These are phyloP conservation scores for Deilephila elpenor DNA, from an alignment of 2,888 invertebrate genomes.

Conservation along the genomic window DNA sequence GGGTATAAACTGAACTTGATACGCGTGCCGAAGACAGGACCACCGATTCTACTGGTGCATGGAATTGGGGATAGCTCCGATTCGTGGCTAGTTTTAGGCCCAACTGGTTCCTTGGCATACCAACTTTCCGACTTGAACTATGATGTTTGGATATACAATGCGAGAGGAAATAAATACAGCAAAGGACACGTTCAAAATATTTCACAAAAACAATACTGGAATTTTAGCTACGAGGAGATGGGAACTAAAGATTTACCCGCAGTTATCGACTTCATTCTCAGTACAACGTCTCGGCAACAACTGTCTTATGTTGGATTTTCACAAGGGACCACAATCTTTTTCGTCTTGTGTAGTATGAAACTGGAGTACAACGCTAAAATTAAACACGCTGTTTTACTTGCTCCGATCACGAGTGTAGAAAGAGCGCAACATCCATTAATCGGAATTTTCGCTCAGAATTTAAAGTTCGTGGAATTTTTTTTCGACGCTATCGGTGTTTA, in stretches of 20 bases:
- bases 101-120: conserved; percentile 64
- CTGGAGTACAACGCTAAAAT: conserved; percentile 73
- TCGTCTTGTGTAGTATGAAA: conserved; percentile 67
- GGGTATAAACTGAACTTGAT: conserved; percentile 66
- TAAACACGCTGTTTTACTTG: conserved; percentile 67
- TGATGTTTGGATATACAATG: conserved; percentile 74
- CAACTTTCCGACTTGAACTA: conserved; percentile 65
- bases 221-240: conserved; percentile 76
- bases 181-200: conserved; percentile 59
- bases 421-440: conserved; percentile 62
- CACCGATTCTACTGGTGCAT: conserved; percentile 69
- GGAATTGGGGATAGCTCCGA: conserved; percentile 76
- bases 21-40: conserved; percentile 66
- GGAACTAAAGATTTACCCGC: conserved; percentile 71
- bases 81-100: conserved; percentile 72
- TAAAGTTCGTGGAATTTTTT: conserved; percentile 48
- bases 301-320: conserved; percentile 75
- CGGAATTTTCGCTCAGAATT: conserved; percentile 54
- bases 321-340: conserved; percentile 73
- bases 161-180: conserved; percentile 75
- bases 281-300: conserved; percentile 52
- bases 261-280: conserved; percentile 67
- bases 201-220: conserved; percentile 63
- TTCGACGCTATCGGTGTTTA: conserved; percentile 59
- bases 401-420: conserved; percentile 70